Evolutionary conservation across 1,140 invertebrate species (phyloP), one percentile per base, ranked within the genome.

Genomic region (Lamellibrachia luymesi): DNA sequence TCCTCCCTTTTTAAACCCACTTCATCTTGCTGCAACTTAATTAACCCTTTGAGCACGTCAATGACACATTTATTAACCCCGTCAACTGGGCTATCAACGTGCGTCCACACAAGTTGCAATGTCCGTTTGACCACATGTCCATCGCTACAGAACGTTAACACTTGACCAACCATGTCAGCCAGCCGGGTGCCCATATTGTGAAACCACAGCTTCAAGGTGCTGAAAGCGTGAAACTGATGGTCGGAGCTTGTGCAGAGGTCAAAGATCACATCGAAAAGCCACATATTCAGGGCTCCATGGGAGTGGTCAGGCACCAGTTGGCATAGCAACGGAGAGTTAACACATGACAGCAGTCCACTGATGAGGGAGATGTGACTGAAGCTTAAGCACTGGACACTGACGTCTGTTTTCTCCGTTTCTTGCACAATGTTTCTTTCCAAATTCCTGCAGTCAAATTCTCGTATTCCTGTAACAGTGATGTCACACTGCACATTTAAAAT

Each of bases 51-150:
- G 52, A 92, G 52, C n/a, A 92, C 52, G 38, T 92, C 64, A 52
- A 90, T 13, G 51, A 93, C 89, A 90, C 64, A 90, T 90, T 90
- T 64, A 50, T 89, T 90, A 90, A 93, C 92, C 49, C 92, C 92
- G 7, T 93, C 92, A 4, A 93, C 89, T 89, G 92, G 92, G n/a
- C 89, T 93, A 56, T 93, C 92, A 22, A 93, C 2, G 64, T 93
- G 49, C 49, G 25, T 90, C 92, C 92, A 93, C 13, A 90, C 38
- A 50, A 93, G 52, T 17, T 93, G 27, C 92, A 93, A 27, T 89
- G 64, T 13, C 80, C 49, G 56, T 10, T n/a, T 92, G 49, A 13
- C 13, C 50, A 92, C 27, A 91, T 91, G 49, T 22, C 51, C 91
- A 91, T 91, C 91, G 49, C 10, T 4, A 13, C 38, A 10, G 22